Conservation (phyloP, 1,140 invertebrate species). For the Agrypnia vestita region DNA sequence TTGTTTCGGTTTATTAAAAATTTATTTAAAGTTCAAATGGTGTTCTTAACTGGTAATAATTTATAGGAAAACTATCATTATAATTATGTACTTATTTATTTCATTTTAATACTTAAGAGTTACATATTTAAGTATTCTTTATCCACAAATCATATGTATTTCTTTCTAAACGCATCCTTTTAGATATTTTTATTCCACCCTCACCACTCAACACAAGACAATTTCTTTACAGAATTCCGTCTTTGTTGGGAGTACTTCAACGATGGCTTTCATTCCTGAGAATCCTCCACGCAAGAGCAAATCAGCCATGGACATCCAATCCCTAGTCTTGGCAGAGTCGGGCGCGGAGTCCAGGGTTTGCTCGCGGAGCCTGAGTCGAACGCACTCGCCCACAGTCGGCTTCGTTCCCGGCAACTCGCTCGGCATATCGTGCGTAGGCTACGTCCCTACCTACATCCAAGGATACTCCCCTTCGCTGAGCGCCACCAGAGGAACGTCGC, state of each 20-base stretch:
- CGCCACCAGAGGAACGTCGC: slow-evolving; percentile 45
- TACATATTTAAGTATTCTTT: too few species aligned
- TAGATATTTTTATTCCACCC: too few species aligned
- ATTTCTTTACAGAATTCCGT: slow-evolving; percentile 82
- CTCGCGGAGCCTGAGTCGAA: slow-evolving; percentile 29
- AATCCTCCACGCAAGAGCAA: slow-evolving; percentile 81
- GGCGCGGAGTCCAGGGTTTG: slow-evolving; percentile 44
- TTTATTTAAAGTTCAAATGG: too few species aligned
- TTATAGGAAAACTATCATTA: too few species aligned
- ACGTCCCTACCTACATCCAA: slow-evolving; percentile 19
- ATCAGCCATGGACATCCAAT: slow-evolving; percentile 88
- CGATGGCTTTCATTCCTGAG: slow-evolving; percentile 75
- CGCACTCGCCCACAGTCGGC: slow-evolving; percentile 54
- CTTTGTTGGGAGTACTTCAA: slow-evolving; percentile 82
- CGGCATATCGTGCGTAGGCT: slow-evolving; percentile 51
- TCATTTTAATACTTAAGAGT: too few species aligned
- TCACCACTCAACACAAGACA: too few species aligned
- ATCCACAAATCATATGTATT: too few species aligned
- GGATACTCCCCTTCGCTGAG: slow-evolving; percentile 39
- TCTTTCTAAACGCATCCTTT: too few species aligned
- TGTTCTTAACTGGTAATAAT: too few species aligned
- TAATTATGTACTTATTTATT: too few species aligned
- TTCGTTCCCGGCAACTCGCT: slow-evolving; percentile 59
- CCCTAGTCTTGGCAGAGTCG: slow-evolving; percentile 77
- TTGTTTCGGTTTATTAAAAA: too few species aligned